Percentiles rank a stretch among this genome's conserved stretches.
These are phyloP conservation scores for Zaprionus lachaisei DNA, from an alignment of 1,140 invertebrate species.

Conservation along the genomic window DNA sequence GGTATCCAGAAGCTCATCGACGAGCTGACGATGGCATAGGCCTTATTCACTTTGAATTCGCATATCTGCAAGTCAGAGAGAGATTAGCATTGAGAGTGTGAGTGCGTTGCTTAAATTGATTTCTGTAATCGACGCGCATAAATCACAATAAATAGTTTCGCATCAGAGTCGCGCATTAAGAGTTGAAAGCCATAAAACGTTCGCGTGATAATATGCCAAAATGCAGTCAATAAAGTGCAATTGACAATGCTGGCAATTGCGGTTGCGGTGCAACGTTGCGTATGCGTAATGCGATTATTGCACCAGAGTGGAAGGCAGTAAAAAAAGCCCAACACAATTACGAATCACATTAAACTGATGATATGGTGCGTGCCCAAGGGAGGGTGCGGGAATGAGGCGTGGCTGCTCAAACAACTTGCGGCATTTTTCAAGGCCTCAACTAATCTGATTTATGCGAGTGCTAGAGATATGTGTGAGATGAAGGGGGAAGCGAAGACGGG, in stretches of 20 bases:
- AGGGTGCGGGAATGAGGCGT: neutral
- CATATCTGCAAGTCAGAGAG: conserved; percentile 85
- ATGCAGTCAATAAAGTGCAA: conserved; percentile 37
- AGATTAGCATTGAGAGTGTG: neutral
- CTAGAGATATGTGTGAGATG: neutral
- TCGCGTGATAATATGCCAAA: conserved; percentile 28
- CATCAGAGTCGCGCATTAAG: neutral
- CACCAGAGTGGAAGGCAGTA: conserved; percentile 58
- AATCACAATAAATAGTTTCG: conserved; percentile 36
- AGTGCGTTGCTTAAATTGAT: conserved; percentile 10
- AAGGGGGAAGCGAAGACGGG: neutral
- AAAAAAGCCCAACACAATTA: conserved; percentile 73
- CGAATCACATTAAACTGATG: conserved; percentile 49
- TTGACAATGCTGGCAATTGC: conserved; percentile 33
- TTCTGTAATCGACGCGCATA: conserved; percentile 14
- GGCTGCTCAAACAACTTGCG: conserved; percentile 32
- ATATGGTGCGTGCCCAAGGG: conserved; percentile 1
- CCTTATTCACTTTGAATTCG: conserved; percentile 94
- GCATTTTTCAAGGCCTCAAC: conserved; percentile 41
- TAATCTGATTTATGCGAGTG: conserved; percentile 69
- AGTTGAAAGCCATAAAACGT: neutral
- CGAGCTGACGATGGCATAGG: conserved; percentile 95
- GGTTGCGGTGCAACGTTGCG: conserved; percentile 44
- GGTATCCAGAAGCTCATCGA: conserved; percentile 98
- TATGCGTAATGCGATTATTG: conserved; percentile 72